Conservation (phyloP, 2,113 vertebrate species). For the Brachyistius frenatus region DNA sequence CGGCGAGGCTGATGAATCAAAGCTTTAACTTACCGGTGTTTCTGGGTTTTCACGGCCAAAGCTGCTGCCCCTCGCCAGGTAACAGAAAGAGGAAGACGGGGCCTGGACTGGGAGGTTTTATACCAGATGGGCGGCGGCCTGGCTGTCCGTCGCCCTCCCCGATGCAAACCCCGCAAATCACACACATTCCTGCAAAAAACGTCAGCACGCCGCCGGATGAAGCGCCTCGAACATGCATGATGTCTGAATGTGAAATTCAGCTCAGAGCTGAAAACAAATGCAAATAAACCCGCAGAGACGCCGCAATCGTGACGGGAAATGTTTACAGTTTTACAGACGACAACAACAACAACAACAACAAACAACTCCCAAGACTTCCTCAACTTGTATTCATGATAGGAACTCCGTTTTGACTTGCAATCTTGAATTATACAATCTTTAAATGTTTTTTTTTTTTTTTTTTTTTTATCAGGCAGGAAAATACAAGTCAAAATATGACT, state of each 20-base stretch:
- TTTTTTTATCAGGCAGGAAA: too few relatives aligned
- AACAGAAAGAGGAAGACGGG: conserved; percentile 86
- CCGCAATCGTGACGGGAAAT: too few relatives aligned
- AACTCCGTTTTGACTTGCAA: too few relatives aligned
- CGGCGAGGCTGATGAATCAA: fast-evolving
- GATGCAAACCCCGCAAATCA: conserved; percentile 80
- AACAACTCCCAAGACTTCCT: too few relatives aligned
- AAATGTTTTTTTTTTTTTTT: too few relatives aligned
- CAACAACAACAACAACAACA: too few relatives aligned
- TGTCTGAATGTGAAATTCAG: neutral
- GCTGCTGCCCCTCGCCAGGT: conserved; percentile 87
- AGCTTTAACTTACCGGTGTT: conserved; percentile 80
- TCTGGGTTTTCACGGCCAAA: conserved; percentile 77
- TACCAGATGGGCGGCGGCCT: conserved; percentile 80
- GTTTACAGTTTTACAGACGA: too few relatives aligned
- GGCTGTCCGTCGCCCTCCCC: conserved; percentile 68
- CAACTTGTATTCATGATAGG: too few relatives aligned
- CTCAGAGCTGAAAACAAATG: too few relatives aligned
- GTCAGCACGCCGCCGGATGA: conserved; percentile 76
- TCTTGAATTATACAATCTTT: too few relatives aligned
- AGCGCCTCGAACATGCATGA: conserved; percentile 35
- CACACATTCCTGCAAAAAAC: conserved; percentile 80
- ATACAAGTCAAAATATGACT: too few relatives aligned
- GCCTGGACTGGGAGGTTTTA: conserved; percentile 76
- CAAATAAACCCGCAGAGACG: too few relatives aligned